Conservation (phyloP, 2,888 invertebrate species). For the Chymomyza amoena region DNA sequence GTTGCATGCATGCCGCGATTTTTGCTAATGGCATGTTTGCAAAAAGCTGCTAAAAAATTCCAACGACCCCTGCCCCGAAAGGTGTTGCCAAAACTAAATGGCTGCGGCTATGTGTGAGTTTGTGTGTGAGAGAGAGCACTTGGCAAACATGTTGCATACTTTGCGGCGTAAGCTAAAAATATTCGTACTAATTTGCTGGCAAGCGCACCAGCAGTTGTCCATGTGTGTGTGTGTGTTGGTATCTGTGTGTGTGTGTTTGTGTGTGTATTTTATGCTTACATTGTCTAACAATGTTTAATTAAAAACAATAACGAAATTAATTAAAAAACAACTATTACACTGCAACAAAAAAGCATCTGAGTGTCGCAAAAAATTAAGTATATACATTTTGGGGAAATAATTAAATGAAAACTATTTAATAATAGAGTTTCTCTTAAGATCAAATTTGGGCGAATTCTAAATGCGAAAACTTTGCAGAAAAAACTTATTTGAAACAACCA, state of each 20-base stretch:
- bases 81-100: not conserved
- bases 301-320: conserved; percentile 38
- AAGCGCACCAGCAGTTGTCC: not conserved
- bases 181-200: conserved; percentile 12
- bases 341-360: not conserved
- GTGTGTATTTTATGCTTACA: conserved; percentile 17
- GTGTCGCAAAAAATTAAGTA: not conserved
- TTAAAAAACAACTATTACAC: not conserved
- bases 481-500: too few relatives aligned
- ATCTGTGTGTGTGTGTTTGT: not conserved
- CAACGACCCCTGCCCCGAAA: conserved; percentile 54
- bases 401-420: too few relatives aligned
- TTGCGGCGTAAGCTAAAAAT: conserved; percentile 53
- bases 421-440: too few relatives aligned
- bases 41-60: conserved; percentile 32
- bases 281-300: conserved; percentile 47
- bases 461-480: too few relatives aligned
- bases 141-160: conserved; percentile 54
- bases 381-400: not conserved
- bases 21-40: conserved; percentile 22
- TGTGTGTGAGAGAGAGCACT: conserved; percentile 8
- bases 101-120: not conserved
- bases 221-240: not conserved
- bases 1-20: conserved; percentile 27
- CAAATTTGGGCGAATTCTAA: too few relatives aligned